Base-by-base conservation (phyloP, 2,113 vertebrate species). In the Saimiri boliviensis region DNA sequence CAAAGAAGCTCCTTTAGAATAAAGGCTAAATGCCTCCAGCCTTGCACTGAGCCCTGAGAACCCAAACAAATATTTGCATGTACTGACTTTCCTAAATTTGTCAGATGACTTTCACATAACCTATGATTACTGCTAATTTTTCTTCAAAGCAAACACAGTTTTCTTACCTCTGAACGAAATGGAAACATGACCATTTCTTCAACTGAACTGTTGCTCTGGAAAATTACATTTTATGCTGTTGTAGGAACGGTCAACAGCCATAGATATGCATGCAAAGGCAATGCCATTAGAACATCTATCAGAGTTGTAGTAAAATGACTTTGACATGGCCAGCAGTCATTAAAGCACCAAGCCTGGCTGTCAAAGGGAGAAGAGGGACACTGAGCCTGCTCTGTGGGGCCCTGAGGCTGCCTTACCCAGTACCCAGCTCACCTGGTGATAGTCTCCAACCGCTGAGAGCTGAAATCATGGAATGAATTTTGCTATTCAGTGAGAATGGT, bases 81-180 rank as follows among this genome's bases (percentile, higher is more conserved):
- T 30, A 42, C 66, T 8, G 12, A 21, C 54, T 14, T 86, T 73
- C 52, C 74, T 74, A 73, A 92, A 77, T 82, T 76, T 47, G 70
- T 91, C 56, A 45, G 89, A 25, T 63, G 58, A 85, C 4, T 58
- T 92, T 52, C n/a, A 32, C 35, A 37, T 35, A 74, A 92, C 63
- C 81, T 93, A 23, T 2, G n/a, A 89, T 37, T 19, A 49, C 63
- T 49, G 73, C 84, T 96, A 52, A 80, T 49, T 84, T 84, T 81
- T 95, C 93, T 92, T 91, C 83, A 86, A 86, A 77, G 70, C n/a
- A 56, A 60, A 54, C 56, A 82, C 25, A 30, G 42, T 80, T 95
- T 85, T 89, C 47, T 94, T 85, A 71, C 27, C 74, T 74, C 92
- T 84, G 89, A 77, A 88, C 9, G 93, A 80, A 49, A 40, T 68